Evolutionary conservation across 23 tunicate genomes (phyloP), one percentile per base, ranked within the genome.

Genomic region (Ciona savignyi): DNA sequence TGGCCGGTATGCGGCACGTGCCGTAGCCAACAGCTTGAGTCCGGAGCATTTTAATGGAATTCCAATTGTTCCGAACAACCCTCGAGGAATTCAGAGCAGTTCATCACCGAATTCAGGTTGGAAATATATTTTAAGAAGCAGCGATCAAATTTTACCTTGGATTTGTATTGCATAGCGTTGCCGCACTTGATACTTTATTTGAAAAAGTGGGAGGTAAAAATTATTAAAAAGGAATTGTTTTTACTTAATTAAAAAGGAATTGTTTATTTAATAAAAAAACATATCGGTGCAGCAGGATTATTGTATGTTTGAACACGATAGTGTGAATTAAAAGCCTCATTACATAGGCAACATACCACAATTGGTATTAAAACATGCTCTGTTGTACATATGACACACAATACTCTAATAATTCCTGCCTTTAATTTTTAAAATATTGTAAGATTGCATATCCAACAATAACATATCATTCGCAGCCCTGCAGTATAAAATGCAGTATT

Each of bases 1-100:
- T 72, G 90, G 91, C 21, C 76, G 91, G 25, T 28, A 83, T 26
- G 35, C 84, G 0, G 86, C 86, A 23, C 70, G 97, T 66, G 83
- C 80, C 3, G 31, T 91, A 20, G 91, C 86, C 1, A 84, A 84
- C 66, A 60, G 86, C 1, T 26, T 85, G 4, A 31, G 79, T 20
- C 97, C 83, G 51, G 86, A 85, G 22, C 82, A 91, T 35, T 76
- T 80, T 20, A 74, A 76, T 31, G 33, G 72, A 63, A 35, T 71
- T 63, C 86, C 90, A 26, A 29, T 63, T 56, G 73, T 75, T 21
- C 33, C 86, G 0, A 25, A 77, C 27, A 76, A 69, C 72, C 70
- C 89, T 1, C 71, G 75, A 73, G 42, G 75, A 22, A 23, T 85
- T 27, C 83, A 85, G 28, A 73, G 67, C 25, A 34, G 1, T 25